Conservation (phyloP, 2,797 vertebrate species). For the Diplodus puntazzo region DNA sequence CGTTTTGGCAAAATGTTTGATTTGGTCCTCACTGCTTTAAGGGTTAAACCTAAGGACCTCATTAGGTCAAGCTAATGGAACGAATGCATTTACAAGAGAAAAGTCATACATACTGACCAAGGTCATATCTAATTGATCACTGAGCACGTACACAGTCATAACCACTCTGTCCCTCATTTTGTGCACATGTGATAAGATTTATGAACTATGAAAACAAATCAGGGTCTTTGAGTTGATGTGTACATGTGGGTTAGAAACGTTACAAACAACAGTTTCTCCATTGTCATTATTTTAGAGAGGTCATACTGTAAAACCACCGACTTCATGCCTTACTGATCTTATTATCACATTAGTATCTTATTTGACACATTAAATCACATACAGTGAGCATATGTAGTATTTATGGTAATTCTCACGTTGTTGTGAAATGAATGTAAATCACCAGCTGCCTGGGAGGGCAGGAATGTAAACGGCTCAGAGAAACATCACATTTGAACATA, state of each 20-base stretch:
- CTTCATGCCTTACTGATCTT: background rate
- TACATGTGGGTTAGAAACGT: background rate
- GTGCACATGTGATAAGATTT: background rate
- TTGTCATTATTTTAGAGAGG: background rate
- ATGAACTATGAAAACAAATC: background rate
- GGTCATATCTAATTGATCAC: background rate
- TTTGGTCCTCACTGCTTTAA: background rate
- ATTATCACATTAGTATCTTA: no score
- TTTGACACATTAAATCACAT: no score
- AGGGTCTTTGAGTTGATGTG: background rate
- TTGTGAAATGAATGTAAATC: no score
- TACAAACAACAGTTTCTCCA: no score
- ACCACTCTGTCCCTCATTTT: background rate
- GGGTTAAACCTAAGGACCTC: background rate
- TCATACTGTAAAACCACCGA: background rate
- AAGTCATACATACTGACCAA: slow-evolving; percentile 4
- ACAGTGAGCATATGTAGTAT: no score
- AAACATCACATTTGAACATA: no score
- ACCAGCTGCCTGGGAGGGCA: no score
- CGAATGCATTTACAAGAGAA: background rate
- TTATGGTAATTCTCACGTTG: no score
- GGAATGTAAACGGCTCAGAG: no score
- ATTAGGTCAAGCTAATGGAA: background rate
- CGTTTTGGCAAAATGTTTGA: background rate
- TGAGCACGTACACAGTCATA: slow-evolving; percentile 2